A percentile compares a stretch with the other conserved stretches of the same genome.
Evolutionary conservation across 2,797 vertebrate genomes (phyloP).

Genomic region (Argya squamiceps): DNA sequence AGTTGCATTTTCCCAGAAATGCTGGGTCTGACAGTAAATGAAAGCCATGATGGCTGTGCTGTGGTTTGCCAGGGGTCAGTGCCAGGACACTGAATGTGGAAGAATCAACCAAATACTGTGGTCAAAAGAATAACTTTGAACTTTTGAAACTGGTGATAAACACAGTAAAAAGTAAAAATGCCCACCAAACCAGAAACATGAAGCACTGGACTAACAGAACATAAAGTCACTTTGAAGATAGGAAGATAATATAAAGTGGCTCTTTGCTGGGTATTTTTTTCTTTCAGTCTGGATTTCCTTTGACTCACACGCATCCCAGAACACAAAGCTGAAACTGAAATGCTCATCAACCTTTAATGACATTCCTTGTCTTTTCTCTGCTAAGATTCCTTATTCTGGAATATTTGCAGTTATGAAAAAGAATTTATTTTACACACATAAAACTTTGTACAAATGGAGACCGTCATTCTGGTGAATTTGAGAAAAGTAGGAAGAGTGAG

Average conservation of each 20-base stretch:
- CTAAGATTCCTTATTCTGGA: not conserved
- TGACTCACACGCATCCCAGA: not conserved
- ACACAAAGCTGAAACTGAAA: constrained; percentile 11
- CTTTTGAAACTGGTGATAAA: constrained; percentile 20
- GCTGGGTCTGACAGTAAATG: constrained; percentile 13
- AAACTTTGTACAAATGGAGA: not conserved
- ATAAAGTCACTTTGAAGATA: constrained; percentile 53
- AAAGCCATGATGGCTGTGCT: not conserved
- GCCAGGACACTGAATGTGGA: not conserved
- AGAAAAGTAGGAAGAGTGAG: not conserved
- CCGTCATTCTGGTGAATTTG: not conserved
- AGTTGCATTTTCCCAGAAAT: constrained; percentile 13
- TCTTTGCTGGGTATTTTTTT: constrained; percentile 4
- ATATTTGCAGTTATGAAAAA: not conserved
- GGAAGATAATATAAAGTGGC: constrained; percentile 6
- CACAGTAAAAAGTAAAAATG: not conserved
- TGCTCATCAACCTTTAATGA: constrained; percentile 3
- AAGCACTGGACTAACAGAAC: constrained; percentile 21
- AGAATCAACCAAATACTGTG: not conserved
- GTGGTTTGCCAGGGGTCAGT: constrained; percentile 5
- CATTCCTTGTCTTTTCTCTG: not conserved
- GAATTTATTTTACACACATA: not conserved
- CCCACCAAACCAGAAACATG: not conserved
- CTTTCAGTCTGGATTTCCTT: constrained; percentile 54
- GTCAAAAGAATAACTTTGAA: constrained; percentile 9